Evolutionary conservation across 2,113 vertebrate species (phyloP), one percentile per base, ranked within the genome.

Genomic region (Mixornis gularis): DNA sequence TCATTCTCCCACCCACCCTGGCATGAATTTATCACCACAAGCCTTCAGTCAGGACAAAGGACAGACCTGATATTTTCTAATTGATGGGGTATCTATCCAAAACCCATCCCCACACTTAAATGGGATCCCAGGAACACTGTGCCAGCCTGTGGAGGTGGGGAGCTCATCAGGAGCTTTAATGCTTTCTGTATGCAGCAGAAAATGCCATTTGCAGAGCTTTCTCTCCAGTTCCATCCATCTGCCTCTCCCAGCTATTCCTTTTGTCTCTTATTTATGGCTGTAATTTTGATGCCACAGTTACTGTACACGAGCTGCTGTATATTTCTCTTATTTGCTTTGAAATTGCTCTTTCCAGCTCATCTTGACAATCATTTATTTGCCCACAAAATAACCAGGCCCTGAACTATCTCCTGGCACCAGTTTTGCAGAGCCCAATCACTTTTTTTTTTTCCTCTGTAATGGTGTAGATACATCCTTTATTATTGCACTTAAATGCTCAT

Each of bases 261-360:
- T 92, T 90, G 78, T 94, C 78, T 93, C 74, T 93, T 97, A 91
- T 94, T 97, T 96, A 91, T 94, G 86, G 68, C 62, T 88, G 65
- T 87, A 93, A 95, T 96, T 92, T 87, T 95, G 89, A 89, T 93
- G 79, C 81, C 84, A 94, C 69, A 64, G 69, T 92, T 92, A 81
- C 73, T 80, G 73, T 89, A 88, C 85, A 73, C 1, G 49, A 85
- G 77, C 77, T 81, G 66, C 85, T 88, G 49, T 92, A 77, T 90
- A 79, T 92, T 94, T 91, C 72, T 92, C 74, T 92, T 85, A 90
- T 66, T 88, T 66, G 68, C 81, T 78, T 77, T 79, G 79, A 82
- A 95, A 95, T 92, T 89, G 73, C 85, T 80, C 84, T 95, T 94
- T 89, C 82, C 71, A 77, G 77, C 90, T 92, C 32, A 19, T 93